Base-by-base conservation (phyloP, 1,140 invertebrate genomes). In the Drosophila bocqueti region DNA sequence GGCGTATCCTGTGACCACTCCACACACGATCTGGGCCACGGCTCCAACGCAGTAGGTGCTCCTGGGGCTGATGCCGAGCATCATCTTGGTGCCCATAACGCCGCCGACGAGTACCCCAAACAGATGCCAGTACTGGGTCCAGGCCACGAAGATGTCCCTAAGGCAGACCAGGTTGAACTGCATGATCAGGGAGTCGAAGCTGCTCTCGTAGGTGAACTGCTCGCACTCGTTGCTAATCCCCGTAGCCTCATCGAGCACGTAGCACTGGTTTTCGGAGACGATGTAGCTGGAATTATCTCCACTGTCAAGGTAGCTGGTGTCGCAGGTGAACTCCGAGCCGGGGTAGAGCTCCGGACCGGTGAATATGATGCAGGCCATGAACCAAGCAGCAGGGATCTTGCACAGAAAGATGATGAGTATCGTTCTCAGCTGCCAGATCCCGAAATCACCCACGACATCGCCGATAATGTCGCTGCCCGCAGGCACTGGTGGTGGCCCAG, bases 311-410 rank as follows among this genome's bases (percentile, higher is more conserved):
- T 79, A 77, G 54, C 61, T 77, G 8, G 80, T 66, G 31, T 92
- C 85, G 46, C 91, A 92, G 55, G 34, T 63, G 58, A 81, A 92
- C 42, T 92, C 91, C 0, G 73, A 79, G 42, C 62, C 38, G 2
- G 91, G 85, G 72, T 92, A 91, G 1, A 92, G 71, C 43, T 92
- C 92, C 0, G 92, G 92, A 2, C 90, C 92, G 3, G 92, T 93
- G 45, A 93, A 93, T 11, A 93, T 93, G 24, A 93, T 92, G 62
- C 93, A 93, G 43, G 93, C 93, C 93, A 93, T 93, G 65, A 93
- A 93, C 93, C 93, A 93, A 9, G 93, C 92, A 9, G 93, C 93
- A 10, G 93, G 93, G 38, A 93, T 93, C 75, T 93, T 93, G 60
- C 91, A 92, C 3, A 93, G 76, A 60, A 91, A 93, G 13, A 93